Base-by-base conservation (phyloP, 2,888 invertebrate genomes). In the Polyommatus iphigenia region DNA sequence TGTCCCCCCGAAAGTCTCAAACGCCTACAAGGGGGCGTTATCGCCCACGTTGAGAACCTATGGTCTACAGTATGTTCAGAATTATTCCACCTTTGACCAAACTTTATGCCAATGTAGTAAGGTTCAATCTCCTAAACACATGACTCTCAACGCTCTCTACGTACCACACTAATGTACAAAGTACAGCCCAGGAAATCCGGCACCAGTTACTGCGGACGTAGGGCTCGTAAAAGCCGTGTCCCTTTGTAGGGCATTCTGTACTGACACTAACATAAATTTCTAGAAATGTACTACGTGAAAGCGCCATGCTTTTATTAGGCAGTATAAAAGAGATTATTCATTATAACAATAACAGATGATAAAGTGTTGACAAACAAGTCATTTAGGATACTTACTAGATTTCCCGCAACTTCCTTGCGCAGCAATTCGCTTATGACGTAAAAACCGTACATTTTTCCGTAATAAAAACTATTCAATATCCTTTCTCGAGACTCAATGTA, bases 221-320 rank as follows among this genome's bases (percentile, higher is more conserved):
- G 67, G 67, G 29, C 67, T 67, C 67, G 29, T 29, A 67, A 67
- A 20, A 29, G 67, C 29, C 67, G 0, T 67, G 67, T 67, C 29
- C 67, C 67, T 67, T 67, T 67, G 67, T 67, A 67, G 67, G 29
- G 29, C 15, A 67, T 29, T 67, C 20, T 67, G 29, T 32, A 15
- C 62, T 24, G 67, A 67, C 29, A 67, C 67, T 67, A 67, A 67
- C 15, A 29, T 67, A 15, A 67, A 67, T 67, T 67, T 29, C 29
- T 29, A 29, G 67, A 10, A 32, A 13, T 15, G 15, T 15, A 29
- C 29, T 29, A 29, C 29, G 29, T 67, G 15, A 67, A 29, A 67
- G 15, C 20, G 29, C 15, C 15, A 18, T 32, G 67, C 15, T 67
- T 67, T 29, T 15, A 67, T 29, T 5, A 29, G 29, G 67, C 62